A percentile compares a stretch with the other conserved stretches of the same genome.
These are phyloP conservation scores for Atlantisia rogersi DNA, from an alignment of 2,113 vertebrate species.

Conservation along the genomic window DNA sequence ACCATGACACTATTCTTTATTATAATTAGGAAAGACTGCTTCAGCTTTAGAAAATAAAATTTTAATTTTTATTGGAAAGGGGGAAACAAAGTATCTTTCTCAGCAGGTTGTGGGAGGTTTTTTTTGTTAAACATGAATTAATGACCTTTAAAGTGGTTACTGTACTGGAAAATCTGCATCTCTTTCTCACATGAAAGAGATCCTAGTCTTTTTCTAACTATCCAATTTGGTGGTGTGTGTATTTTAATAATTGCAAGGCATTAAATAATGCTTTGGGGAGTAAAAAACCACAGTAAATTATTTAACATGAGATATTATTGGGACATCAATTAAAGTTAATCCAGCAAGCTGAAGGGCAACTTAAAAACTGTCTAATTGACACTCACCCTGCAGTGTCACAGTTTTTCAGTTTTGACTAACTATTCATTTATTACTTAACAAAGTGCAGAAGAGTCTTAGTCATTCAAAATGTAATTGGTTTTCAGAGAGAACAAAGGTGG, in stretches of 20 bases:
- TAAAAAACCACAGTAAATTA: slow-evolving; percentile 47
- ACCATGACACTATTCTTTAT: background rate
- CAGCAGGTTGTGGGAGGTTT: background rate
- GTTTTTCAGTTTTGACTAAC: slow-evolving; percentile 34
- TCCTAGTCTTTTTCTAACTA: background rate
- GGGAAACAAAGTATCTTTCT: background rate
- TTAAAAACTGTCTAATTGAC: slow-evolving; percentile 28
- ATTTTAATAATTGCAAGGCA: slow-evolving; percentile 17
- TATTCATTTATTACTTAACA: slow-evolving; percentile 41
- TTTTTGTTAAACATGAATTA: background rate
- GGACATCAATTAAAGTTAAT: slow-evolving; percentile 59
- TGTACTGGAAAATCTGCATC: background rate
- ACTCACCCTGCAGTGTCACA: background rate
- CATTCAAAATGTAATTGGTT: slow-evolving; percentile 54
- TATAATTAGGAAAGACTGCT: background rate
- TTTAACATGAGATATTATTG: slow-evolving; percentile 30
- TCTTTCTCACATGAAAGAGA: background rate
- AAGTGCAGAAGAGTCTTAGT: background rate
- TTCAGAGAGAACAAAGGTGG: slow-evolving; percentile 5
- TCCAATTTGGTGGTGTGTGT: background rate
- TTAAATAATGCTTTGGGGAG: slow-evolving; percentile 41
- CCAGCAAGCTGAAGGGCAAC: slow-evolving; percentile 25
- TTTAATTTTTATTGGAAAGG: background rate
- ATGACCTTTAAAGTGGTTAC: background rate
- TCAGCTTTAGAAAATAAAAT: background rate